Evolutionary conservation across 2,797 vertebrate species (phyloP).

Genomic region (Coendou prehensilis): DNA sequence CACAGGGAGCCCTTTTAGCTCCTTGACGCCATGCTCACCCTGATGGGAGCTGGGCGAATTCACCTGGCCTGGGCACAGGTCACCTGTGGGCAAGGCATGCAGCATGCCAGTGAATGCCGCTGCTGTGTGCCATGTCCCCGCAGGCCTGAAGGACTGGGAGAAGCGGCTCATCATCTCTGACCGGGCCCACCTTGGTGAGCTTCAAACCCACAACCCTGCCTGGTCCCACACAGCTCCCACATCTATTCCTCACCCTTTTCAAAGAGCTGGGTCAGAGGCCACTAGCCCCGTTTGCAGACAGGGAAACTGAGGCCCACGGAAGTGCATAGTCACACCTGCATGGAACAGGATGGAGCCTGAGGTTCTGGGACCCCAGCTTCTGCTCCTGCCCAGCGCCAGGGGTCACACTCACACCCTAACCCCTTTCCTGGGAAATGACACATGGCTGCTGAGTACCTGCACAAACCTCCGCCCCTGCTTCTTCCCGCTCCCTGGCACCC

Average conservation of each 20-base stretch:
- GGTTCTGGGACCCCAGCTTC: not conserved
- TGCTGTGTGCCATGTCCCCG: not conserved
- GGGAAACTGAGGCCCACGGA: not conserved
- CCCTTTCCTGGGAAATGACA: not conserved
- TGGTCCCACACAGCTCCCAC: not conserved
- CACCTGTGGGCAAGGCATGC: not conserved
- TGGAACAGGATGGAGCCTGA: not conserved
- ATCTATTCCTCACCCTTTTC: no score
- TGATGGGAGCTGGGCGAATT: accelerated
- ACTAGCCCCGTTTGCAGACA: not conserved
- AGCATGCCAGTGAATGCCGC: accelerated
- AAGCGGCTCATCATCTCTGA: constrained; percentile 98
- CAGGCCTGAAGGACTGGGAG: constrained; percentile 99
- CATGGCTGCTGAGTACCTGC: not conserved
- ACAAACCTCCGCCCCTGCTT: not conserved
- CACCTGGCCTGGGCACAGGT: not conserved
- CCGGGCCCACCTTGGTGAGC: constrained; percentile 97
- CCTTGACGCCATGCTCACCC: accelerated
- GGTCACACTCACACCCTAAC: no score
- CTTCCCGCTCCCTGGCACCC: not conserved
- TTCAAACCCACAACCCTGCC: not conserved
- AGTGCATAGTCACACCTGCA: not conserved
- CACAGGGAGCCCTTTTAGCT: not conserved
- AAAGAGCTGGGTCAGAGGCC: not conserved
- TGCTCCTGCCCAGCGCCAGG: not conserved